These are phyloP conservation scores for Phrynocephalus guinanensis DNA, from an alignment of 2,797 vertebrate genomes.

Conservation along the genomic window DNA sequence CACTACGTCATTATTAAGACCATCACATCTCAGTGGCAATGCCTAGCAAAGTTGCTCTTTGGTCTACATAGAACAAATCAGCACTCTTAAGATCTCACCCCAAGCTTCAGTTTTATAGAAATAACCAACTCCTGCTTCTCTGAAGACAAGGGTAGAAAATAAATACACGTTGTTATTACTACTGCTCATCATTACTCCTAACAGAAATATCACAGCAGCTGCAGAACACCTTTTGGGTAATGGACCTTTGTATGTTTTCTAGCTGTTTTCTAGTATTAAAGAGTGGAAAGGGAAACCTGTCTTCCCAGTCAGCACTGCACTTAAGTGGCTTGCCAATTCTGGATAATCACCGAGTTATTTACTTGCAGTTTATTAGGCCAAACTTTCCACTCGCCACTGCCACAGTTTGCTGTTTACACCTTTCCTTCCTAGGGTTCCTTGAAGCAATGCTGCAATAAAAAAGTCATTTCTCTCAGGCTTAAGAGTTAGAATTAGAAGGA, in stretches of 20 bases:
- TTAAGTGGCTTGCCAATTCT: conserved; percentile 87
- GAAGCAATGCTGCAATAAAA: conserved; percentile 70
- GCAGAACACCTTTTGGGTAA: conserved; percentile 55
- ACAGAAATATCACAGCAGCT: conserved; percentile 53
- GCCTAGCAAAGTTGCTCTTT: no score
- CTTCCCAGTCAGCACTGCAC: conserved; percentile 50
- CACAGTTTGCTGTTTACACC: conserved; percentile 78
- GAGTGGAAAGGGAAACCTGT: conserved; percentile 57
- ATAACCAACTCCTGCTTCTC: not conserved
- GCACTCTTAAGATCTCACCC: conserved; percentile 3
- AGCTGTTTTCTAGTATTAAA: conserved; percentile 55
- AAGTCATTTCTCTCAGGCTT: conserved; percentile 60
- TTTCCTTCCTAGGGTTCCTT: conserved; percentile 80
- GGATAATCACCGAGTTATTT: conserved; percentile 77
- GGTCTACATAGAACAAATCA: conserved; percentile 9
- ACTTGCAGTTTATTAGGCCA: conserved; percentile 85
- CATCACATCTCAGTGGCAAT: not conserved
- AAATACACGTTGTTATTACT: not conserved
- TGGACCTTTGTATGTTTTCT: conserved; percentile 48
- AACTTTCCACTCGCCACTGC: conserved; percentile 79
- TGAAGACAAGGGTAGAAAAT: not conserved
- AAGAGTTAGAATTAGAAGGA: conserved; percentile 65
- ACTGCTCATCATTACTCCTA: conserved; percentile 49
- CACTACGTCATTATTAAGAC: not conserved
- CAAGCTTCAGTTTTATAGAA: conserved; percentile 26